Conservation (phyloP, 2,888 invertebrate genomes). For the Brassicogethes aeneus region DNA sequence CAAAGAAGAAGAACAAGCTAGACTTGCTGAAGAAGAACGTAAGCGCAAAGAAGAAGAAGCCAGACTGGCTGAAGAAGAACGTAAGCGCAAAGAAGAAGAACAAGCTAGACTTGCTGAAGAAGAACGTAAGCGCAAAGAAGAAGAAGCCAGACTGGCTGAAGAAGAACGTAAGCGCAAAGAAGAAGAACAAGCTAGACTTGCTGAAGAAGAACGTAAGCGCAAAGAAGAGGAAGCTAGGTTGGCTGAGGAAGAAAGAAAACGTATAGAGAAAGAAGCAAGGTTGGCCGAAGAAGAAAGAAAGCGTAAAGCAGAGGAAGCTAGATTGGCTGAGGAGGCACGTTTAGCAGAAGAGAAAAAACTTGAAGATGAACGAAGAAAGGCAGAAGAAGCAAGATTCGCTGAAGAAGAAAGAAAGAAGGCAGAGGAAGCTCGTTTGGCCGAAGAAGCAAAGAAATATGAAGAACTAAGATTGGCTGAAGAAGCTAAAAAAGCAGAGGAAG, state of each 20-base stretch:
- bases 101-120: constrained; percentile 17
- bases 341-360: too few relatives aligned
- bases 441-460: constrained; percentile 19
- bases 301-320: constrained; percentile 36
- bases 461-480: constrained; percentile 23
- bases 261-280: constrained; percentile 24
- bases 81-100: constrained; percentile 24
- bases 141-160: constrained; percentile 36
- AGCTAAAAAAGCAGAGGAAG: constrained; percentile 19
- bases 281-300: constrained; percentile 22
- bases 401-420: constrained; percentile 15
- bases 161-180: constrained; percentile 26
- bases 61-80: constrained; percentile 25
- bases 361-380: constrained; percentile 20
- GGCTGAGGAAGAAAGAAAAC: constrained; percentile 21
- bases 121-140: constrained; percentile 24
- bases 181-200: constrained; percentile 12
- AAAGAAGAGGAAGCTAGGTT: constrained; percentile 35
- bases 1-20: constrained; percentile 42
- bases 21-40: constrained; percentile 42
- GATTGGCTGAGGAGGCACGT: constrained; percentile 27
- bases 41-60: constrained; percentile 36
- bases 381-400: constrained; percentile 17
- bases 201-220: constrained; percentile 24
- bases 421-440: constrained; percentile 12